Conservation (phyloP, 1,140 invertebrate genomes). For the Anoplophora glabripennis region DNA sequence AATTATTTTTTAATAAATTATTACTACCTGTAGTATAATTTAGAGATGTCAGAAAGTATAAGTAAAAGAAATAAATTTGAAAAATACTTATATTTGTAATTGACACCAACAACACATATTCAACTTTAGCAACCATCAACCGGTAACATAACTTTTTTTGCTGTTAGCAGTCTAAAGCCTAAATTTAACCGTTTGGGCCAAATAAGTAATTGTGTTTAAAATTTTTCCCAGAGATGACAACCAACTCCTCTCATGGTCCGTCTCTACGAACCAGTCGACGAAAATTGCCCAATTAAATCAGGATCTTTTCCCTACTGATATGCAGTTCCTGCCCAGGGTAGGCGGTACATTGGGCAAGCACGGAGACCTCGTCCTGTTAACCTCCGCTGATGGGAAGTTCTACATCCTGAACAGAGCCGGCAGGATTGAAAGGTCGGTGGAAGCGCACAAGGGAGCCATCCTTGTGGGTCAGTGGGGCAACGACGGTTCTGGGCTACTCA, state of each 20-base stretch:
- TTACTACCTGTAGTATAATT: no score
- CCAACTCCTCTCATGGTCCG: slow-evolving; percentile 83
- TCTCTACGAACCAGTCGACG: slow-evolving; percentile 72
- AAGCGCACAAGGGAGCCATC: slow-evolving; percentile 90
- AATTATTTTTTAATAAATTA: no score
- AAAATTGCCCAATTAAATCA: slow-evolving; percentile 73
- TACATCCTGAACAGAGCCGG: slow-evolving; percentile 86
- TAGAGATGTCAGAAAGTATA: no score
- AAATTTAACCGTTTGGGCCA: no score
- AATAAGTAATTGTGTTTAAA: no score
- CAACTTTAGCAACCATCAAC: no score
- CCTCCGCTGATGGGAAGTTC: slow-evolving; percentile 89
- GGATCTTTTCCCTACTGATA: slow-evolving; percentile 83
- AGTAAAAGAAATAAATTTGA: no score
- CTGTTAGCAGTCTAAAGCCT: no score
- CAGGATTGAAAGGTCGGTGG: slow-evolving; percentile 87
- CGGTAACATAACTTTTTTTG: no score
- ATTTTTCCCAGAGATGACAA: slow-evolving; percentile 79
- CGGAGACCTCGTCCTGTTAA: slow-evolving; percentile 82
- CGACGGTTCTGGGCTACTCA: slow-evolving; percentile 87
- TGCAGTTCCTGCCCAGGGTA: slow-evolving; percentile 74
- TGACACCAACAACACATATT: no score
- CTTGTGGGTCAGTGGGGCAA: slow-evolving; percentile 84
- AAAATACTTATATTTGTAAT: no score
- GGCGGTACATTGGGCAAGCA: slow-evolving; percentile 60